Evolutionary conservation across 2,797 vertebrate genomes (phyloP).

Genomic region (Chiroxiphia lanceolata): DNA sequence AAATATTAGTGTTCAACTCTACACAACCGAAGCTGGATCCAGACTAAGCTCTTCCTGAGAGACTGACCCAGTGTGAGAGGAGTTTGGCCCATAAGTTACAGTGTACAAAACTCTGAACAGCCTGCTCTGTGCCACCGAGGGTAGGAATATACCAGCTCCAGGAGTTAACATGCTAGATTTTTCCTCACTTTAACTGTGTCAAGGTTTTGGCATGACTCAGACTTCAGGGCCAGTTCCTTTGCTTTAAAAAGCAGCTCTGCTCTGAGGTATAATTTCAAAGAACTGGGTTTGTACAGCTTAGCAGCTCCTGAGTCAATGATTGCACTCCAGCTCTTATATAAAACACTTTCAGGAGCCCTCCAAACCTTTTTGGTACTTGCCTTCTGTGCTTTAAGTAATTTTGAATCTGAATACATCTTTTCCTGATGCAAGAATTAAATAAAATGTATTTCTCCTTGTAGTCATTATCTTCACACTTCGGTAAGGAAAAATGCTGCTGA

Average conservation of each 20-base stretch:
- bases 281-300: neutral
- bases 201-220: neutral
- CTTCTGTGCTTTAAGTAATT: neutral
- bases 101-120: neutral
- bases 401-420: neutral
- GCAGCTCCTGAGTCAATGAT: neutral
- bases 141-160: neutral
- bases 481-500: neutral
- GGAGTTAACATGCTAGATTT: neutral
- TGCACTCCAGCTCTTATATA: neutral
- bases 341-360: neutral
- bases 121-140: neutral
- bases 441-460: neutral
- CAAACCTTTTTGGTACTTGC: neutral
- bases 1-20: neutral
- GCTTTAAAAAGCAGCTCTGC: conserved; percentile 11
- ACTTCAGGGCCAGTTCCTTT: neutral
- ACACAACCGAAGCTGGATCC: neutral
- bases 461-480: neutral
- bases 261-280: neutral
- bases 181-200: neutral
- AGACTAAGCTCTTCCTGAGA: neutral
- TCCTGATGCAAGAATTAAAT: neutral
- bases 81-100: rapidly evolving
- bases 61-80: neutral